phyloP scores from a whole-genome alignment of 2,797 vertebrate genomes.

The Periparus ater region DNA sequence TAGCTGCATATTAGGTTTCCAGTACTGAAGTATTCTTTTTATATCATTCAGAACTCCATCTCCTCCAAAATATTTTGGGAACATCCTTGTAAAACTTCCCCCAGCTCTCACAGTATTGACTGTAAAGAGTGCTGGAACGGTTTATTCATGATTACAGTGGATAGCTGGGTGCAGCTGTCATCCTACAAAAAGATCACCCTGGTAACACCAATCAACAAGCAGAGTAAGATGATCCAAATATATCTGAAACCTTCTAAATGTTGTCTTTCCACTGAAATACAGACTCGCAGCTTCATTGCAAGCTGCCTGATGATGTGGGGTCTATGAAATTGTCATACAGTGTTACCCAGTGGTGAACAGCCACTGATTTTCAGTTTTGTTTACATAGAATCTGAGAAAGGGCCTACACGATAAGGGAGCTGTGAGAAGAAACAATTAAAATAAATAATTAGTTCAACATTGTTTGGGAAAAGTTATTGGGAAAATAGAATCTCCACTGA shows the following conservation, averaged over 20 bases:
- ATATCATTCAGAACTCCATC: background rate
- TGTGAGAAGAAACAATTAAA: conserved; percentile 8
- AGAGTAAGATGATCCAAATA: conserved; percentile 56
- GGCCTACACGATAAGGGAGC: background rate
- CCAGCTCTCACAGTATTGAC: conserved; percentile 11
- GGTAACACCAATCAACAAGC: conserved; percentile 53
- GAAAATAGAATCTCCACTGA: background rate
- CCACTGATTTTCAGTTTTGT: background rate
- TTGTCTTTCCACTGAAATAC: conserved; percentile 8
- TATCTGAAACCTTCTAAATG: conserved; percentile 40
- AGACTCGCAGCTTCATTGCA: background rate
- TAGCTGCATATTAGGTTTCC: conserved; percentile 14
- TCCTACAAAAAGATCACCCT: conserved; percentile 55
- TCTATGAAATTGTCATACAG: background rate
- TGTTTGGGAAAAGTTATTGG: background rate
- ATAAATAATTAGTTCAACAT: conserved; percentile 1
- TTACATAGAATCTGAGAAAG: background rate
- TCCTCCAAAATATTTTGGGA: conserved; percentile 50
- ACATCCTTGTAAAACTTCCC: conserved; percentile 47
- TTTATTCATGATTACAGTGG: conserved; percentile 37
- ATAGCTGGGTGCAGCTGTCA: conserved; percentile 55
- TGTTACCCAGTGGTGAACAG: background rate
- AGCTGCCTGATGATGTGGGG: background rate
- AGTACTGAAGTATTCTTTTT: conserved; percentile 30
- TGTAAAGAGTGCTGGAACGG: background rate